Evolutionary conservation across 2,888 invertebrate species (phyloP), one percentile per base, ranked within the genome.

Genomic region (Pyrrhosoma nymphula): DNA sequence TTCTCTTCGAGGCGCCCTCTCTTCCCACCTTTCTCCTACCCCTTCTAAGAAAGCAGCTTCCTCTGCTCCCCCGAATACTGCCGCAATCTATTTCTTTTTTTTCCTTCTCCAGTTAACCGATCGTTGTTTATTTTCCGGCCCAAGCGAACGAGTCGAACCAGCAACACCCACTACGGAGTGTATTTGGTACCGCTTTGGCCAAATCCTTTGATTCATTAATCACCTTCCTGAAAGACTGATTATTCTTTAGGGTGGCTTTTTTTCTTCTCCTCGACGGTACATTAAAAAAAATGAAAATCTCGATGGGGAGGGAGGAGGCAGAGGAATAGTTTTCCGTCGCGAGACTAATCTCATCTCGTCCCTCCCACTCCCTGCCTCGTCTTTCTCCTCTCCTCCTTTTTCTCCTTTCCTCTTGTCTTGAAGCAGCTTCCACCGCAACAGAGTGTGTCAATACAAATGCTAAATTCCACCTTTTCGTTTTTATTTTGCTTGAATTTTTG

Each of bases 291-390:
- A 82, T n/a, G 26, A 35, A 35, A 14, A 26, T 30, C 20, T n/a
- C 30, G 75, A 30, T n/a, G 10, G 75, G 16, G 75, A 20, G 75
- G n/a, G 75, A 12, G 30, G 75, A 2, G 75, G 35, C 14, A 20
- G n/a, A n/a, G 35, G 82, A 35, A 82, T 82, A 18, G 35, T 30
- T 82, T 82, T 82, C 82, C 82, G 35, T 82, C 82, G 82, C 82
- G 82, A 82, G 35, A 82, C 82, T 82, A 82, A 82, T 82, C 82
- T 82, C 82, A 82, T 82, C 82, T 82, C 75, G n/a, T 75, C 75
- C 75, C 82, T 16, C 82, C 35, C 16, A n/a, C 26, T 82, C 82
- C 16, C n/a, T 10, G 12, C 82, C 16, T 82, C 82, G 14, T 14
- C 35, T 20, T 60, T 14, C 16, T 20, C 20, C 3, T 60, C 60